A percentile compares a stretch with the other conserved stretches of the same genome.
These are phyloP conservation scores for Orthosia cruda DNA, from an alignment of 2,888 invertebrate genomes.

Conservation along the genomic window DNA sequence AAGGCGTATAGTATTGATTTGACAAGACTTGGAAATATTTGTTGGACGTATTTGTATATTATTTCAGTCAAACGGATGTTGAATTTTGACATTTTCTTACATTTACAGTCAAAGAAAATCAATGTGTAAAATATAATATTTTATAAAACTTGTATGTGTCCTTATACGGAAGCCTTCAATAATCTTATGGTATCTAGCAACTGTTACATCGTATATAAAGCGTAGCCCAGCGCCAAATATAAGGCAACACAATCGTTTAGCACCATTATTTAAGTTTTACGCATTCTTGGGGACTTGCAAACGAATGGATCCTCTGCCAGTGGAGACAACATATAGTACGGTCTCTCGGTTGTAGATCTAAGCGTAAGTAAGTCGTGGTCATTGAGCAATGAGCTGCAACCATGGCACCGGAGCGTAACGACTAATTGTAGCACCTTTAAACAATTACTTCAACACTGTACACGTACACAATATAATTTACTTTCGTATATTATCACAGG, in stretches of 20 bases:
- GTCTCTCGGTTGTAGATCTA: too few species aligned
- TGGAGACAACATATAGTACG: too few species aligned
- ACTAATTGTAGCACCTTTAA: constrained; percentile 67
- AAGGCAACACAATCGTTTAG: constrained; percentile 76
- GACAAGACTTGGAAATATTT: constrained; percentile 54
- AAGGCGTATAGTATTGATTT: constrained; percentile 61
- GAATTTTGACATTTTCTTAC: constrained; percentile 40
- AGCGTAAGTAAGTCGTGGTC: constrained; percentile 38
- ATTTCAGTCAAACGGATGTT: constrained; percentile 58
- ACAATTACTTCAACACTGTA: constrained; percentile 62
- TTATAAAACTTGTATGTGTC: constrained; percentile 57
- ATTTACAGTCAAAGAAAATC: constrained; percentile 52
- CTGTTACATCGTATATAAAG: constrained; percentile 59
- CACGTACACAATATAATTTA: constrained; percentile 66
- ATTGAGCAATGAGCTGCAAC: constrained; percentile 66
- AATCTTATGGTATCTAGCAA: constrained; percentile 60
- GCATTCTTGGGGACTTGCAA: constrained; percentile 42
- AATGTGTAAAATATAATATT: constrained; percentile 58
- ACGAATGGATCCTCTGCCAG: constrained; percentile 41
- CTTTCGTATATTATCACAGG: constrained; percentile 68
- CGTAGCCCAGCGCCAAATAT: constrained; percentile 69
- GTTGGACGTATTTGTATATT: constrained; percentile 58
- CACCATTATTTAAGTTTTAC: constrained; percentile 71
- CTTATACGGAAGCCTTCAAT: constrained; percentile 65
- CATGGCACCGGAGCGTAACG: constrained; percentile 66